Evolutionary conservation across 2,888 invertebrate genomes (phyloP).

Genomic region (Noctua janthe): DNA sequence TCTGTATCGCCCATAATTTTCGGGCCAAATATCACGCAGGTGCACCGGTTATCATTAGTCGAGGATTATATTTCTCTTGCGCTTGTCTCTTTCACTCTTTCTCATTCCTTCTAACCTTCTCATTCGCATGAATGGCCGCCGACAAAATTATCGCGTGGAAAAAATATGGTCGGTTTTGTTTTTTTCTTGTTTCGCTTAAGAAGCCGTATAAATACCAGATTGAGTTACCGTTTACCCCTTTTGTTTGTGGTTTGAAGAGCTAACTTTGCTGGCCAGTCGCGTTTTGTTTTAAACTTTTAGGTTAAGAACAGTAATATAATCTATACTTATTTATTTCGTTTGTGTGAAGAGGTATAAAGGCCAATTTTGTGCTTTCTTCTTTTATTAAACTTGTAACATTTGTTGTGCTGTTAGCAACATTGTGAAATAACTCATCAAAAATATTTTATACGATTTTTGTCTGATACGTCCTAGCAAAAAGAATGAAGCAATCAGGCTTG

Average conservation of each 20-base stretch:
- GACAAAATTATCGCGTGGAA: conserved; percentile 67
- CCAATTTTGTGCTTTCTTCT: background rate
- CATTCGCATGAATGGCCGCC: conserved; percentile 65
- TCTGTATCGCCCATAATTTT: conserved; percentile 80
- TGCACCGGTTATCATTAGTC: conserved; percentile 85
- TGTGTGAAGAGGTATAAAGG: background rate
- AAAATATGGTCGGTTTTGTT: conserved; percentile 61
- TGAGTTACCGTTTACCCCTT: conserved; percentile 72
- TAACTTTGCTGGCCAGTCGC: conserved; percentile 37
- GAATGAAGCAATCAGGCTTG: conserved; percentile 16
- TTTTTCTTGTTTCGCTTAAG: conserved; percentile 65
- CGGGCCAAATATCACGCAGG: conserved; percentile 80
- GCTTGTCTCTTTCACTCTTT: conserved; percentile 69
- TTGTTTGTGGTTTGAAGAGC: conserved; percentile 66
- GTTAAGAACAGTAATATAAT: conserved; percentile 10
- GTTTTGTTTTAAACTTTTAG: conserved; percentile 42
- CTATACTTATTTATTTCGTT: conserved; percentile 8
- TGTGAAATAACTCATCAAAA: background rate
- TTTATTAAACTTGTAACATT: background rate
- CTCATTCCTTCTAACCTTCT: conserved; percentile 51
- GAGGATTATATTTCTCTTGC: conserved; percentile 81
- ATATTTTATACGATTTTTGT: background rate
- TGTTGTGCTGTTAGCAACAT: background rate
- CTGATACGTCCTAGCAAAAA: background rate
- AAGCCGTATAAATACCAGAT: conserved; percentile 74